Evolutionary conservation across 2,888 invertebrate species (phyloP), one percentile per base, ranked within the genome.

Genomic region (Philereme vetulata): DNA sequence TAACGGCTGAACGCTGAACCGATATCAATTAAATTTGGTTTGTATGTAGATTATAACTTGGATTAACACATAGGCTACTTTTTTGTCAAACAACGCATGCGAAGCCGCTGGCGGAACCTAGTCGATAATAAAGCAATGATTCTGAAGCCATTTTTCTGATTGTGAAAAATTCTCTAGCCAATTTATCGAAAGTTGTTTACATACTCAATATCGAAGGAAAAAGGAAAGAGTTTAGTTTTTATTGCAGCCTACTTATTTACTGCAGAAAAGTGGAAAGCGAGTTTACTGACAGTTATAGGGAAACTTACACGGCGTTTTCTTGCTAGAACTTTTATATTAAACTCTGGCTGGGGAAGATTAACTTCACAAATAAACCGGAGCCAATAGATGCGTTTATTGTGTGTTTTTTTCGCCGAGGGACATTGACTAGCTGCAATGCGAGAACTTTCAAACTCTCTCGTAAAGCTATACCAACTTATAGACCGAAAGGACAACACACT

Each of bases 271-370:
- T 34, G 11, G 49, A 56, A 51, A 55, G 42, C 55, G 42, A 44
- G 55, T 54, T 60, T 66, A 62, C 60, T 52, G 65, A 59, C 62
- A 64, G 66, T 55, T 57, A 60, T 54, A 45, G 47, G 49, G 48
- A 47, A 58, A 51, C 52, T 56, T 48, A 49, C 36, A 60, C 71
- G 62, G 68, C 51, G 59, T 32, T 49, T 51, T 61, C 36, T 62
- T 59, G 51, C 21, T 68, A 56, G 56, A 80, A 76, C 76, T 76
- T 79, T 75, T 72, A 68, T 75, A 72, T 73, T 72, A 74, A 73
- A 71, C 66, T 55, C 44, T 44, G 38, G 40, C 55, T 49, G 58
- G 62, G 62, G 64, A 60, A 62, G 48, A 51, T 62, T 51, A 40
- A 52, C 51, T 61, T 60, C 44, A 38, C 48, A 38, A 34, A 66